These are phyloP conservation scores for Lissonota sp. DNA, from an alignment of 2,888 invertebrate species.

Conservation along the genomic window DNA sequence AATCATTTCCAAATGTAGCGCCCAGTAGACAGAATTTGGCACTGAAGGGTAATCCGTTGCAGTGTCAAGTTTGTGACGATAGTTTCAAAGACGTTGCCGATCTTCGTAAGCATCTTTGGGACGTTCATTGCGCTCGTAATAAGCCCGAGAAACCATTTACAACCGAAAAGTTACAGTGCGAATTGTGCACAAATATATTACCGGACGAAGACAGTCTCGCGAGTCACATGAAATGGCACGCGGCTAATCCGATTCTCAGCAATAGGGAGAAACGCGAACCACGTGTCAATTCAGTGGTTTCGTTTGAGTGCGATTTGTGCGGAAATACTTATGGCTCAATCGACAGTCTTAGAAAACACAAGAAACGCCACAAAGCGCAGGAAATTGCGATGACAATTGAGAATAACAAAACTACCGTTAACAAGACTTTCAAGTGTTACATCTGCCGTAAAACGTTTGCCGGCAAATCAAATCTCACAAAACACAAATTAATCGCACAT, in stretches of 20 bases:
- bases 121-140: constrained; percentile 85
- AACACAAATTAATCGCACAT: constrained; percentile 79
- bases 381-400: constrained; percentile 38
- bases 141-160: constrained; percentile 78
- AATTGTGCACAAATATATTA: constrained; percentile 85
- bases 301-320: constrained; percentile 86
- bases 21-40: constrained; percentile 16
- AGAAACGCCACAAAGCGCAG: constrained; percentile 83
- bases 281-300: constrained; percentile 41
- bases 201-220: constrained; percentile 82
- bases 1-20: constrained; percentile 54
- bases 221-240: constrained; percentile 85
- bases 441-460: constrained; percentile 83
- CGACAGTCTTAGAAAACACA: constrained; percentile 86
- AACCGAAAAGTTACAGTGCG: constrained; percentile 80
- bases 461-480: constrained; percentile 80
- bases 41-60: constrained; percentile 76
- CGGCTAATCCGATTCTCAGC: constrained; percentile 79
- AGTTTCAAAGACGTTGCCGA: constrained; percentile 86
- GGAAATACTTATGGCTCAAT: constrained; percentile 87
- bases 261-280: constrained; percentile 53
- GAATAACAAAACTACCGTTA: background rate
- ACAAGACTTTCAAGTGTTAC: constrained; percentile 78
- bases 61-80: constrained; percentile 87
- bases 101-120: constrained; percentile 86